Evolutionary conservation across 2,797 vertebrate genomes (phyloP).

Genomic region (Pelobates cultripes): DNA sequence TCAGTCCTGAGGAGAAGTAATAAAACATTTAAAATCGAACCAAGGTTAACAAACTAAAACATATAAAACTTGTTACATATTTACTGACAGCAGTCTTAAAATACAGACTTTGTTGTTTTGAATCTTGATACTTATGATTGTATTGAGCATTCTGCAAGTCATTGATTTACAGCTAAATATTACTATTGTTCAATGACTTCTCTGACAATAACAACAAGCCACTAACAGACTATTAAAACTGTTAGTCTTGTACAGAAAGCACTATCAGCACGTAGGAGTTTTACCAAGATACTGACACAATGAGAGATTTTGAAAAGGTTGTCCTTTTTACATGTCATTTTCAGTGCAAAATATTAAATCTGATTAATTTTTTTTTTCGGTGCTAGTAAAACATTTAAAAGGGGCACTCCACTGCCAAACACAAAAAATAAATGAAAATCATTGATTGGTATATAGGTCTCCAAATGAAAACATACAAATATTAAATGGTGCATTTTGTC

Average conservation of each 20-base stretch:
- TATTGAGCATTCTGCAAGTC: background rate
- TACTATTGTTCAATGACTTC: background rate
- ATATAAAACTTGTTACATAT: background rate
- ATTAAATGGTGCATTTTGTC: no score
- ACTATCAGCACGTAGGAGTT: background rate
- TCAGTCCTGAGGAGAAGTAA: background rate
- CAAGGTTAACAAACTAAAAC: conserved; percentile 61
- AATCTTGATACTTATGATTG: background rate
- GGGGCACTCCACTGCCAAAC: no score
- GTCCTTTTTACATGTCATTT: no score
- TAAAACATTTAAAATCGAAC: background rate
- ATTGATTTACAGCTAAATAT: background rate
- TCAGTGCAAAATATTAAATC: no score
- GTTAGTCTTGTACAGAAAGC: background rate
- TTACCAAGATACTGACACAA: background rate
- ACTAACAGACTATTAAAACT: background rate
- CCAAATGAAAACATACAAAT: no score
- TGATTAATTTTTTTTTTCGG: no score
- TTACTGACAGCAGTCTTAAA: background rate
- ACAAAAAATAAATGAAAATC: no score
- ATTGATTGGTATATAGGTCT: no score
- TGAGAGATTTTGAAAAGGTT: no score
- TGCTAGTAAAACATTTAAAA: no score
- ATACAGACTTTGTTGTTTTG: background rate
- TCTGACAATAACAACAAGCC: background rate